Percentiles rank a stretch among this genome's conserved stretches.
Evolutionary conservation across 2,797 vertebrate genomes (phyloP).

Genomic region (Dermochelys coriacea): DNA sequence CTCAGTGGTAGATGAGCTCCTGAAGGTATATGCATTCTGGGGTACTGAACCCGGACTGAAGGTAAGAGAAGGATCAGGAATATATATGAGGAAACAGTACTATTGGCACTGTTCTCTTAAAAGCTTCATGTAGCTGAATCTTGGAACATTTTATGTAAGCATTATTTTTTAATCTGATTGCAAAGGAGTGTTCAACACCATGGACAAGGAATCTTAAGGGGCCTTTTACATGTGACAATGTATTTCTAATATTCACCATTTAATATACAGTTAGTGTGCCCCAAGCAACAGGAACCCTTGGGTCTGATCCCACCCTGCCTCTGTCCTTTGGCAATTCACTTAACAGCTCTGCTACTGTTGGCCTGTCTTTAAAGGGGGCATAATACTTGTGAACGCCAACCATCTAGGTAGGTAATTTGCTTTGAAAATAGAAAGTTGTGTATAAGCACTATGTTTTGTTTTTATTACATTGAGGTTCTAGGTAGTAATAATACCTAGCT

Average conservation of each 20-base stretch:
- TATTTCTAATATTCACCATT: background rate
- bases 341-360: background rate
- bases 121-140: background rate
- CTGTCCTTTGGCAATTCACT: fast-evolving
- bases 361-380: background rate
- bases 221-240: background rate
- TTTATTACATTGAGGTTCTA: fast-evolving
- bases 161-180: fast-evolving
- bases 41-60: background rate
- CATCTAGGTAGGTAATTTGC: fast-evolving
- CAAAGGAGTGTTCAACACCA: fast-evolving
- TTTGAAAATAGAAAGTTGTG: background rate
- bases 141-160: background rate
- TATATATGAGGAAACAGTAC: fast-evolving
- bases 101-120: background rate
- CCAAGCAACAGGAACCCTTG: fast-evolving
- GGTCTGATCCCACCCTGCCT: fast-evolving
- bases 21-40: background rate
- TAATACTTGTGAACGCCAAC: fast-evolving
- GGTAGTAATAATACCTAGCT: fast-evolving
- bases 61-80: background rate
- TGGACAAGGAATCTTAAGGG: background rate
- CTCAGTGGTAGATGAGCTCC: background rate
- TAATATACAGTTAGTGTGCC: fast-evolving
- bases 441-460: fast-evolving